Conservation (phyloP, 2,113 vertebrate genomes). For the Condylura cristata region DNA sequence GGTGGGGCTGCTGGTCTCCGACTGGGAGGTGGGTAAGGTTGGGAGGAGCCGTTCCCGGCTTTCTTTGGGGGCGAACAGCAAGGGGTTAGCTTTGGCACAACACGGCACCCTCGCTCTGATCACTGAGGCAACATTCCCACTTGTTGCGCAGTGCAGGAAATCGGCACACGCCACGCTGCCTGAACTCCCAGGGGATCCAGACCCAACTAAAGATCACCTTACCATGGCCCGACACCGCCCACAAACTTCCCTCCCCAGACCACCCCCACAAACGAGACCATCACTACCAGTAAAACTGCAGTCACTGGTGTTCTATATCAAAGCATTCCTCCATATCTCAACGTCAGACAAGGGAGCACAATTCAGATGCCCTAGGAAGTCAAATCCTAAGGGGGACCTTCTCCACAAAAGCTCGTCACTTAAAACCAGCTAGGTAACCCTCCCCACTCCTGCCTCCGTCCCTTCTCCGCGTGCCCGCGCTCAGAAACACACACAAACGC, state of each 20-base stretch:
- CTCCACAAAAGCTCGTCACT: not conserved
- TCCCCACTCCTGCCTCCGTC: rapidly evolving
- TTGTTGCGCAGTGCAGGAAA: conserved; percentile 75
- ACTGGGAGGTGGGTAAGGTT: not conserved
- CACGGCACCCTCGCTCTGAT: not conserved
- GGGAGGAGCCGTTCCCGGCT: not conserved
- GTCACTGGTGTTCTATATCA: not conserved
- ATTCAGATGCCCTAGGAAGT: not conserved
- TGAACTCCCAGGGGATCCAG: not conserved
- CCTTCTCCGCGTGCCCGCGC: not conserved
- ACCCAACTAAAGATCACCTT: not conserved
- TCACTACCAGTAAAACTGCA: not conserved
- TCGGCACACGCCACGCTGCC: not conserved
- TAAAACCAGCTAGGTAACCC: not conserved
- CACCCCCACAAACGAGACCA: not conserved
- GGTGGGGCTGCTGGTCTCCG: not conserved
- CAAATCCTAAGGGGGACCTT: not conserved
- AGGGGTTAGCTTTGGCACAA: not conserved
- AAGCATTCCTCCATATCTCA: not conserved
- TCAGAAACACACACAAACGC: rapidly evolving
- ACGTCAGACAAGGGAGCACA: not conserved
- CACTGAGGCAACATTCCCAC: conserved; percentile 44
- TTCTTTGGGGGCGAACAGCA: not conserved
- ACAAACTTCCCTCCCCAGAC: not conserved
- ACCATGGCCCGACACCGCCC: not conserved